phyloP scores from a whole-genome alignment of 2,888 invertebrate genomes.

The Synanthedon myopaeformis region DNA sequence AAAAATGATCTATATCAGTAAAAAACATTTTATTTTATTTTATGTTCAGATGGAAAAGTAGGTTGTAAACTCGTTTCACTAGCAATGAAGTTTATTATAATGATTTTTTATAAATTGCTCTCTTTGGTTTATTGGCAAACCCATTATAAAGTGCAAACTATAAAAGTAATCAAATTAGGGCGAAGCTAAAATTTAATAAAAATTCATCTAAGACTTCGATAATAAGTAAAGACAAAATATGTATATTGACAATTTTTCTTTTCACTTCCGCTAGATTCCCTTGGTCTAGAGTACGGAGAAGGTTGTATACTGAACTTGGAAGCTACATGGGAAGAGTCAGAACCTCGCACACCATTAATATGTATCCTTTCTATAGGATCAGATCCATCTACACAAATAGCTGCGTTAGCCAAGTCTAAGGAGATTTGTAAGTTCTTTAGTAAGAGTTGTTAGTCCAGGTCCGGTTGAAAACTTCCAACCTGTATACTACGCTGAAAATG shows the following conservation, averaged over 20 bases:
- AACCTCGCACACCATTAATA: constrained; percentile 87
- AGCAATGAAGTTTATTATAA: no score
- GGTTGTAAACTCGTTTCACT: no score
- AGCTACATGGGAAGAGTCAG: constrained; percentile 89
- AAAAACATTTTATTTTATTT: background rate
- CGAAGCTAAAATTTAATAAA: no score
- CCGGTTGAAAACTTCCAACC: background rate
- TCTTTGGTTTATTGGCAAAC: no score
- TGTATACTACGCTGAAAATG: no score
- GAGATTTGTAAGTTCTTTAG: constrained; percentile 74
- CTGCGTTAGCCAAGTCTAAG: constrained; percentile 85
- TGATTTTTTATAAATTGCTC: no score
- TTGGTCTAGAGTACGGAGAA: constrained; percentile 90
- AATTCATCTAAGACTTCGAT: background rate
- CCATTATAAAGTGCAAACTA: no score
- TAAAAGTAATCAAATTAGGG: no score
- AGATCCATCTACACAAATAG: constrained; percentile 96
- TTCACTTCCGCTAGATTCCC: constrained; percentile 71
- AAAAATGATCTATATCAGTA: background rate
- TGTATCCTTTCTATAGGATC: constrained; percentile 95
- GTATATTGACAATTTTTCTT: constrained; percentile 3
- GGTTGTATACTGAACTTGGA: constrained; percentile 93
- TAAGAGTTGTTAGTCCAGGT: background rate
- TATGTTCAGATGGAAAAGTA: no score
- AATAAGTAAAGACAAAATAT: background rate